Evolutionary conservation across 2,113 vertebrate genomes (phyloP).

Genomic region (Eolophus roseicapilla): DNA sequence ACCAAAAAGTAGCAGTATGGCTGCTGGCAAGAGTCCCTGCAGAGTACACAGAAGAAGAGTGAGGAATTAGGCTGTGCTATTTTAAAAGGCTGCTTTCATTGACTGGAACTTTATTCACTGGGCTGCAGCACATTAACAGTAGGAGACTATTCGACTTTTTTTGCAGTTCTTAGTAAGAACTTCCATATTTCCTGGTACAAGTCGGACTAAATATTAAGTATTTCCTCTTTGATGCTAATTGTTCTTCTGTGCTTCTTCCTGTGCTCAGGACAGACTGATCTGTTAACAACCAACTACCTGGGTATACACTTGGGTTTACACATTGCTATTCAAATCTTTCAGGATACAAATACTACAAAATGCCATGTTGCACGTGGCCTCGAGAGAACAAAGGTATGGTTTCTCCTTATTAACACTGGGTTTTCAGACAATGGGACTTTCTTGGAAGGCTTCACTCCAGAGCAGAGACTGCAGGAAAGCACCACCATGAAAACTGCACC

Average conservation of each 20-base stretch:
- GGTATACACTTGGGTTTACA: neutral
- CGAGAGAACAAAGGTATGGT: neutral
- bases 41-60: neutral
- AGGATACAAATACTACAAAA: neutral
- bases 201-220: neutral
- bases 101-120: neutral
- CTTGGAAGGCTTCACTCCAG: neutral
- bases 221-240: neutral
- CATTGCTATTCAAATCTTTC: neutral
- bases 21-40: neutral
- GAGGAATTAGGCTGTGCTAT: neutral
- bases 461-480: neutral
- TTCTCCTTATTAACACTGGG: neutral
- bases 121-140: neutral
- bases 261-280: neutral
- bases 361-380: neutral
- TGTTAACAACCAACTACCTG: neutral
- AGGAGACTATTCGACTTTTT: neutral
- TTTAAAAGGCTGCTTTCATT: conserved; percentile 46
- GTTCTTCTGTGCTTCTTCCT: neutral
- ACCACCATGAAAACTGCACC: neutral
- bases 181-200: neutral
- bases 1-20: neutral
- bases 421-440: neutral
- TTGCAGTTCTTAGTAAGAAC: neutral